Conservation (phyloP, 2,888 invertebrate species). For the Mimachlamys varia region DNA sequence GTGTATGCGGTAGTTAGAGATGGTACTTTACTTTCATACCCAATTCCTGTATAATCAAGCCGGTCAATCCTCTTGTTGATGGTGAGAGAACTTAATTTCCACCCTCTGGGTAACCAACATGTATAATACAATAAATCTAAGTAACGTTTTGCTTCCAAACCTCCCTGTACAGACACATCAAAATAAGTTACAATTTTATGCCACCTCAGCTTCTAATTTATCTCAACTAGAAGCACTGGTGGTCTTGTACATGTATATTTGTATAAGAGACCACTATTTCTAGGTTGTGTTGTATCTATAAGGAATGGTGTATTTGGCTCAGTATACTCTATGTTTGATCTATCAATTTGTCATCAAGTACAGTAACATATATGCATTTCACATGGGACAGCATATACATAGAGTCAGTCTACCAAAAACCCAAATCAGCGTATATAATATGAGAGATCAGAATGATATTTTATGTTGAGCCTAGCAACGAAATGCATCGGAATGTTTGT, state of each 20-base stretch:
- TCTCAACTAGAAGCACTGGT: background rate
- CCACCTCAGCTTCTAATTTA: background rate
- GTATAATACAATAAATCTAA: no score
- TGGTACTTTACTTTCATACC: no score
- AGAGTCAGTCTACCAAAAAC: background rate
- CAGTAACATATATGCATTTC: background rate
- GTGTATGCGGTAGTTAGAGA: no score
- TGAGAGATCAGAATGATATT: background rate
- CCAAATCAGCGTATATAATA: background rate
- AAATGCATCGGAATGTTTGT: background rate
- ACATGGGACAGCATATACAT: no score
- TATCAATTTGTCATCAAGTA: background rate
- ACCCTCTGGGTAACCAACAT: no score
- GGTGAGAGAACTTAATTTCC: no score
- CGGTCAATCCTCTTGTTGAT: no score
- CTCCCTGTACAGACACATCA: no score
- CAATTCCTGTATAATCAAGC: no score
- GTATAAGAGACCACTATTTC: background rate
- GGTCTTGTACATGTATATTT: background rate
- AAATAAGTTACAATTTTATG: no score
- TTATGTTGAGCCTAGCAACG: background rate
- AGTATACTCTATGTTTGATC: background rate
- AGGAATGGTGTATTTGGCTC: background rate
- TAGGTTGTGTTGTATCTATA: background rate
- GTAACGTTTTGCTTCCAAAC: no score